Base-by-base conservation (phyloP, 2,888 invertebrate species). In the Cremastobaeus sp. region DNA sequence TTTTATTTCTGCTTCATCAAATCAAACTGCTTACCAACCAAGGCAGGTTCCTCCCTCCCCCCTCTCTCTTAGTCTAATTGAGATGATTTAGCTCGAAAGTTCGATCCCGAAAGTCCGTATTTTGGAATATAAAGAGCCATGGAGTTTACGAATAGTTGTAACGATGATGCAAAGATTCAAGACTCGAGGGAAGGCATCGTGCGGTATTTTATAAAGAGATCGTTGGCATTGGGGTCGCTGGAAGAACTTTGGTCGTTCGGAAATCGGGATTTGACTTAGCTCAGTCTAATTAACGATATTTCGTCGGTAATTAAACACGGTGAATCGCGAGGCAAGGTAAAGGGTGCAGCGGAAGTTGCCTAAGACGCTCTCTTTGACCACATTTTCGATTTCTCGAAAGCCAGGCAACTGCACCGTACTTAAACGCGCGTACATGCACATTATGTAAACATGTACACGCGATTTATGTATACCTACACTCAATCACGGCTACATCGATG, bases 241-340 rank as follows among this genome's bases (percentile, higher is more conserved):
- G 59, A 76, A 71, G 75, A 78, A 74, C 75, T 77, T 76, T 74
- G 55, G 70, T 75, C 60, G 64, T 68, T 76, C 62, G 62, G 75
- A 71, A 75, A 76, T 75, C 71, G 64, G 48, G 57, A 70, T 55
- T 65, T 70, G 65, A 64, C 75, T 76, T 62, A 39, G 73, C 62
- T 54, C 69, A 52, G 66, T 59, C 82, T 86, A 86, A 86, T 86
- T 86, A 86, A 86, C 86, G 86, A 85, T 86, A 86, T 86, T 85
- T 84, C 81, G 85, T 82, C 80, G 84, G 85, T 86, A 86, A 86
- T 86, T 86, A 86, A 86, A 83, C 86, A 81, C 83, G 83, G 81
- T 82, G 82, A 83, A 83, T 83, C 81, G 80, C 76, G 76, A 62
- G 35, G 71, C 55, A 75, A 77, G 76, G 69, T 73, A 80, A 82